Percentiles rank a stretch among this genome's conserved stretches.
phyloP scores from a whole-genome alignment of 1,140 invertebrate genomes.

The Bilobella aurantiaca region DNA sequence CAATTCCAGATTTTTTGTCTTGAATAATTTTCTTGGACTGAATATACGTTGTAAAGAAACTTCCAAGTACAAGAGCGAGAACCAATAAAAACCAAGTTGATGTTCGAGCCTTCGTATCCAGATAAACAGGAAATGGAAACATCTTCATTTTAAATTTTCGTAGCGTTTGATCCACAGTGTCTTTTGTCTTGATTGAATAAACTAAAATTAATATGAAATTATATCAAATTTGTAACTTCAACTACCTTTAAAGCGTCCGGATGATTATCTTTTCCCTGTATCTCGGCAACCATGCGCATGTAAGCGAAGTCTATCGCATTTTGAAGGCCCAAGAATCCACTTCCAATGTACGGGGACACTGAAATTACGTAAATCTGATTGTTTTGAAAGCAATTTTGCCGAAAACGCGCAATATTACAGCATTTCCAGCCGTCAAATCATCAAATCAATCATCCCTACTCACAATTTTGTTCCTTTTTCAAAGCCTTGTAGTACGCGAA shows the following conservation, averaged over 20 bases:
- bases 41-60: background rate
- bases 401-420: background rate
- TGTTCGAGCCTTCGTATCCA: background rate
- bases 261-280: no score
- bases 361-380: background rate
- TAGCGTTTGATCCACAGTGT: no score
- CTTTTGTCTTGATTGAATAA: no score
- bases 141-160: no score
- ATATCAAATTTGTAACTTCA: no score
- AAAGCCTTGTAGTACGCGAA: background rate
- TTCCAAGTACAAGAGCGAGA: background rate
- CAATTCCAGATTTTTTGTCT: background rate
- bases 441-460: background rate
- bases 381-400: background rate
- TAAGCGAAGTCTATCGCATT: background rate
- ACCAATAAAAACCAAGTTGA: background rate
- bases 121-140: background rate
- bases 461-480: background rate
- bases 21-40: background rate
- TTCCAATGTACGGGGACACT: background rate
- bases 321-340: background rate
- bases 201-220: no score
- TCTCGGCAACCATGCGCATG: no score
- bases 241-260: no score
- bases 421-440: background rate